Conservation (phyloP, 2,113 vertebrate genomes). For the Garra rufa region DNA sequence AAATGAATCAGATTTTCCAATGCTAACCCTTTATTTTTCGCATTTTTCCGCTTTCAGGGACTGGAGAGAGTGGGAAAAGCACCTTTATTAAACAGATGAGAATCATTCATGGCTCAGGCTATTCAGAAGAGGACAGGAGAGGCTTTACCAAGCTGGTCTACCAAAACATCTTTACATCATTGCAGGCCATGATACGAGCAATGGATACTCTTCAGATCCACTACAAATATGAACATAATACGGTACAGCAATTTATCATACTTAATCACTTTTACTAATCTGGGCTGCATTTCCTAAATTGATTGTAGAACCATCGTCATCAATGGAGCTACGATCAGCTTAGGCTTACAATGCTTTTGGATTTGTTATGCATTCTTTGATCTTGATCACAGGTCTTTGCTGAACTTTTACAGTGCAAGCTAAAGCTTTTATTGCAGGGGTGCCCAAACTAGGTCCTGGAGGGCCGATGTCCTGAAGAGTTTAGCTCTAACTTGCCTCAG, state of each 20-base stretch:
- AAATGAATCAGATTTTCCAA: not conserved
- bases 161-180: conserved; percentile 97
- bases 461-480: too few species aligned
- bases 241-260: conserved; percentile 75
- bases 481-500: too few species aligned
- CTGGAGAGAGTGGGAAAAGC: conserved; percentile 80
- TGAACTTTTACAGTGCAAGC: not conserved
- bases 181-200: conserved; percentile 95
- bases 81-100: conserved; percentile 82
- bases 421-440: not conserved
- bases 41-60: conserved; percentile 68
- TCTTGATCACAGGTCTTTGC: not conserved
- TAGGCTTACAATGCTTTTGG: not conserved
- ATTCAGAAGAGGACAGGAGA: conserved; percentile 94
- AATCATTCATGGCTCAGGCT: conserved; percentile 89
- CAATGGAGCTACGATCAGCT: too few species aligned
- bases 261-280: not conserved
- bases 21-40: not conserved
- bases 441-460: too few species aligned
- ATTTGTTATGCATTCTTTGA: not conserved
- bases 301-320: too few species aligned
- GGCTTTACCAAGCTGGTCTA: conserved; percentile 92
- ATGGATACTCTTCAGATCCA: conserved; percentile 92
- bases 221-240: conserved; percentile 89
- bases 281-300: too few species aligned